Evolutionary conservation across 2,797 vertebrate species (phyloP), one percentile per base, ranked within the genome.

Genomic region (Silurus lanzhouensis): DNA sequence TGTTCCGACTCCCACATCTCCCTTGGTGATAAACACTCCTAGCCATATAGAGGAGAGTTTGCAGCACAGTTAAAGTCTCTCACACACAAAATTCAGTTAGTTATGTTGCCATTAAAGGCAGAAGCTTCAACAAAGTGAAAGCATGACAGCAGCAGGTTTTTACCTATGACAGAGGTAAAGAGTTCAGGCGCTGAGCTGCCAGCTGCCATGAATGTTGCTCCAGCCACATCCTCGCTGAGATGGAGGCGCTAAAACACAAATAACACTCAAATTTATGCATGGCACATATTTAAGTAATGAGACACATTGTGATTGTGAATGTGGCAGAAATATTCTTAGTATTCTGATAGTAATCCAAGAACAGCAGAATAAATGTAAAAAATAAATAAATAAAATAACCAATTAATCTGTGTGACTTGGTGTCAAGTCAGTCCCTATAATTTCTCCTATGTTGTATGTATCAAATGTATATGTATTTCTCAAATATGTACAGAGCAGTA

Each of bases 151-250:
- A 82, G 27, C 57, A 60, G 55, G 46, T 91, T 90, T 94, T 94
- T 95, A 99, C 98, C 98, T 92, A 99, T 99, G 91, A 99, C 95
- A 22, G 98, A 99, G n/a, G 98, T 99, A 92, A 99, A 99, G 61
- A 99, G 94, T 90, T 99, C 98, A 2, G 98, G 98, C 83, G 98
- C 98, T 1, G 98, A 99, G 91, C 98, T 99, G 90, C 98, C 98
- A 0, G 98, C 98, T 25, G 98, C 98, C 98, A 99, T 99, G 91
- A 99, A 99, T 0, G 98, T 99, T 7, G 98, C 98, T 68, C 98
- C 98, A 13, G 98, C 98, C 80, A 99, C 98, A 85, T 99, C 98
- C 93, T 99, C 98, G 14, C 97, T 99, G 86, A 99, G 96, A 70
- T 98, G 95, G 71, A 99, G 94, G 81, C 96, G 97, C 98, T 99